A percentile compares a stretch with the other conserved stretches of the same genome.
Conservation (phyloP, 2,113 vertebrate species). For the Cardinalis cardinalis region DNA sequence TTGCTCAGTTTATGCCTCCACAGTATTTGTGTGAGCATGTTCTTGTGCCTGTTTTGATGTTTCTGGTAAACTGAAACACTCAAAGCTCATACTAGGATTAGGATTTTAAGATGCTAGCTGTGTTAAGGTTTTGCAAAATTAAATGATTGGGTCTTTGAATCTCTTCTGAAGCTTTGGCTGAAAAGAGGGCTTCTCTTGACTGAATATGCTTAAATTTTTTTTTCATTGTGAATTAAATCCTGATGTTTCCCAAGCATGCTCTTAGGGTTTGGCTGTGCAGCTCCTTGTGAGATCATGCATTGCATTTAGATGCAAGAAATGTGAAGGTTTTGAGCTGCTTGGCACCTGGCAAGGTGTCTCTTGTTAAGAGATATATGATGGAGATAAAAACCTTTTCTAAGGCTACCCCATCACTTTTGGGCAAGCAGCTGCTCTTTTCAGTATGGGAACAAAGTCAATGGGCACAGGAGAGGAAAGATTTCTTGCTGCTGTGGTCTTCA, state of each 20-base stretch:
- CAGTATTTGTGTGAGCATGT: neutral
- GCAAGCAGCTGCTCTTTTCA: neutral
- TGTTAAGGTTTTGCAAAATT: neutral
- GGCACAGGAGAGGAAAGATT: neutral
- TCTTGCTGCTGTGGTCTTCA: neutral
- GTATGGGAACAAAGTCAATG: rapidly evolving
- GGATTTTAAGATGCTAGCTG: neutral
- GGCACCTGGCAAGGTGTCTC: rapidly evolving
- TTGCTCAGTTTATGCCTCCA: neutral
- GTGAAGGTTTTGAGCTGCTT: neutral
- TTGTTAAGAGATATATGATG: neutral
- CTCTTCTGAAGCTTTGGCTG: neutral
- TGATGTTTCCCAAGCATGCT: neutral
- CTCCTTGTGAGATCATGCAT: neutral
- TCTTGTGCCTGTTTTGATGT: neutral
- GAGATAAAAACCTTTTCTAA: neutral
- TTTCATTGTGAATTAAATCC: neutral
- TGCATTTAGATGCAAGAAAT: neutral
- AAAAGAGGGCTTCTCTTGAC: neutral
- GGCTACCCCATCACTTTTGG: neutral
- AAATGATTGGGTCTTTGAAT: neutral
- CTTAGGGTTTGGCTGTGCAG: neutral
- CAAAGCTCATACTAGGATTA: neutral
- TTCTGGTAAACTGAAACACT: neutral
- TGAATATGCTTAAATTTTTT: neutral